These are phyloP conservation scores for Leptopterna dolabrata DNA, from an alignment of 2,888 invertebrate species.

Conservation along the genomic window DNA sequence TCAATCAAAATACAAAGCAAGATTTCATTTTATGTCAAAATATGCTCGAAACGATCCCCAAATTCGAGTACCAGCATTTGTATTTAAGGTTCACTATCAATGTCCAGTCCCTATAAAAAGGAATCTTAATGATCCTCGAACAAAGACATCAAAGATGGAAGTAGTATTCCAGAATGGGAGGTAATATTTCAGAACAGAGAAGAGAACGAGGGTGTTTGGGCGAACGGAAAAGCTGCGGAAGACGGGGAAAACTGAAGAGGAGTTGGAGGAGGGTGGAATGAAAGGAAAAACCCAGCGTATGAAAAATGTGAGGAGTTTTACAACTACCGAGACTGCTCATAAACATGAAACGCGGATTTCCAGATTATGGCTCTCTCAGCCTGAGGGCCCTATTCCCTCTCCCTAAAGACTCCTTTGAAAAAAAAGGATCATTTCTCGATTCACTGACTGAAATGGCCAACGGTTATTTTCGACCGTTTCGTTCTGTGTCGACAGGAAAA, in stretches of 20 bases:
- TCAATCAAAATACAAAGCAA: too few species aligned
- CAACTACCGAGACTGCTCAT: not conserved
- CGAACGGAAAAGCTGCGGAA: not conserved
- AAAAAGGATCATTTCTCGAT: not conserved
- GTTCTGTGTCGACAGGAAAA: too few species aligned
- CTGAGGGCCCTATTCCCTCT: not conserved
- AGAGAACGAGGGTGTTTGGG: not conserved
- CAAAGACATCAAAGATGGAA: too few species aligned
- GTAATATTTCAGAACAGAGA: not conserved
- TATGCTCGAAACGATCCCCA: too few species aligned
- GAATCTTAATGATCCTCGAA: too few species aligned
- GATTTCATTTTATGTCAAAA: too few species aligned
- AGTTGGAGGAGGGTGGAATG: not conserved
- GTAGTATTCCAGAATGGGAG: too few species aligned
- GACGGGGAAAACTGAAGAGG: not conserved
- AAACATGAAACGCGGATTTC: conserved; percentile 21
- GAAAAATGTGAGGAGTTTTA: conserved; percentile 24
- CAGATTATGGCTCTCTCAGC: not conserved
- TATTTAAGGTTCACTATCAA: too few species aligned
- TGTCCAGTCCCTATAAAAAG: too few species aligned
- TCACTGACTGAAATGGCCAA: not conserved
- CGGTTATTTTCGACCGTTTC: not conserved
- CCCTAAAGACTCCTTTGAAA: not conserved
- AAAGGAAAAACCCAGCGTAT: not conserved
- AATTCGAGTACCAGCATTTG: too few species aligned